These are phyloP conservation scores for Achlya flavicornis DNA, from an alignment of 2,888 invertebrate species.

Conservation along the genomic window DNA sequence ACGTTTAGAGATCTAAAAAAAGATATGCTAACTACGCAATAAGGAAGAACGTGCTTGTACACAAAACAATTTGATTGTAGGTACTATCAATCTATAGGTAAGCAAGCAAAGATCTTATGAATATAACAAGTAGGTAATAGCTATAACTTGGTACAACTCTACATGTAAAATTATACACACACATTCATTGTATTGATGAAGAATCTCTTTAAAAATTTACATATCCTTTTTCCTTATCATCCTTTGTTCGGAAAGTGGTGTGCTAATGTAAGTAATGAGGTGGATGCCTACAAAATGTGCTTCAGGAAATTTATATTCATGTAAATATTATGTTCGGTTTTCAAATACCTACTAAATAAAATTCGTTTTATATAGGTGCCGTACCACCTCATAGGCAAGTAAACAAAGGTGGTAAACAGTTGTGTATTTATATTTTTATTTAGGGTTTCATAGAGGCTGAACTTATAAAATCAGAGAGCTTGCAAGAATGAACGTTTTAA, in stretches of 20 bases:
- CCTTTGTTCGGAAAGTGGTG: constrained; percentile 39
- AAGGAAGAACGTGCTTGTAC: constrained; percentile 20
- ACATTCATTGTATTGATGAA: constrained; percentile 19
- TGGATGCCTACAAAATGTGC: background rate
- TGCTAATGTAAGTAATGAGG: constrained; percentile 12
- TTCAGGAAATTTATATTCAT: background rate
- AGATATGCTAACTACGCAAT: constrained; percentile 19
- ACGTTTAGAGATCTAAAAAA: constrained; percentile 10
- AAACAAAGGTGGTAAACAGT: background rate
- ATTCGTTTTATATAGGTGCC: too few species aligned
- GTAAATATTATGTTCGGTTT: background rate
- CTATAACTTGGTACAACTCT: background rate
- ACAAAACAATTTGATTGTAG: constrained; percentile 18
- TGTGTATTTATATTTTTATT: constrained; percentile 1
- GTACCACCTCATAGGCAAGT: too few species aligned
- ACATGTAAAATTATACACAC: background rate
- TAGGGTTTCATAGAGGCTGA: constrained; percentile 3
- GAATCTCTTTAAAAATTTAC: constrained; percentile 45
- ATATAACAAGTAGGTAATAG: background rate
- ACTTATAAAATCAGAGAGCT: constrained; percentile 68
- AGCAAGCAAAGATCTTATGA: background rate
- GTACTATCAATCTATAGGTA: constrained; percentile 4
- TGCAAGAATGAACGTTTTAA: constrained; percentile 75
- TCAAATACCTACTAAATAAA: background rate
- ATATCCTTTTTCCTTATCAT: constrained; percentile 58